phyloP scores from a whole-genome alignment of 2,888 invertebrate species.

The Vesta saturnalis region DNA sequence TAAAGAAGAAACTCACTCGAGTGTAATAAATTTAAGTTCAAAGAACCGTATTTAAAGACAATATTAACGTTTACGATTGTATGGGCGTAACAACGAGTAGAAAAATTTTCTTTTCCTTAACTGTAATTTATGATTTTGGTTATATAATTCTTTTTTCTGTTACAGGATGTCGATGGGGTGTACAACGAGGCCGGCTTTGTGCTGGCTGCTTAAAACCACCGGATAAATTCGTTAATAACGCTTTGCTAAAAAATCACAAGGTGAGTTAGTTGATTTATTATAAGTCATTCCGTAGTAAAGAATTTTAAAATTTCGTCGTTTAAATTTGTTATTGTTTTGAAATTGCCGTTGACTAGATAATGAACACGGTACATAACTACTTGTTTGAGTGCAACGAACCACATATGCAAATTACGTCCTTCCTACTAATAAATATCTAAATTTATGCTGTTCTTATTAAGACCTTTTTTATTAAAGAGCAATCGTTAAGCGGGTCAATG shows the following conservation, averaged over 20 bases:
- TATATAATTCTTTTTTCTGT: conserved; percentile 29
- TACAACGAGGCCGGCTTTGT: conserved; percentile 53
- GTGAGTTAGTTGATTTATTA: conserved; percentile 20
- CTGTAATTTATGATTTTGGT: background rate
- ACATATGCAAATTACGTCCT: background rate
- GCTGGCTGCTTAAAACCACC: conserved; percentile 57
- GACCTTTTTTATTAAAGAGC: no score
- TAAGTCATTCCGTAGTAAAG: no score
- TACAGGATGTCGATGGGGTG: conserved; percentile 55
- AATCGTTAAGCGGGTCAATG: no score
- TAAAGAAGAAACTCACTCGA: no score
- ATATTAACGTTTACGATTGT: no score
- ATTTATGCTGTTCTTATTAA: no score
- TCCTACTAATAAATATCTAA: background rate
- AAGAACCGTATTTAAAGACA: no score
- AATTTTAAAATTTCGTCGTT: no score
- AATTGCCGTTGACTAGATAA: no score
- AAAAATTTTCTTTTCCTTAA: background rate
- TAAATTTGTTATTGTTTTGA: no score
- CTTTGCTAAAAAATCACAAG: conserved; percentile 29
- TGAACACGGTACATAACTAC: background rate
- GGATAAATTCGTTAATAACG: conserved; percentile 50
- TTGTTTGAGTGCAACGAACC: background rate
- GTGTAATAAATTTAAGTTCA: no score
- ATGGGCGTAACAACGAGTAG: no score